These are phyloP conservation scores for Chaetogeoica ovagalla DNA, from an alignment of 2,888 invertebrate genomes.

Conservation along the genomic window DNA sequence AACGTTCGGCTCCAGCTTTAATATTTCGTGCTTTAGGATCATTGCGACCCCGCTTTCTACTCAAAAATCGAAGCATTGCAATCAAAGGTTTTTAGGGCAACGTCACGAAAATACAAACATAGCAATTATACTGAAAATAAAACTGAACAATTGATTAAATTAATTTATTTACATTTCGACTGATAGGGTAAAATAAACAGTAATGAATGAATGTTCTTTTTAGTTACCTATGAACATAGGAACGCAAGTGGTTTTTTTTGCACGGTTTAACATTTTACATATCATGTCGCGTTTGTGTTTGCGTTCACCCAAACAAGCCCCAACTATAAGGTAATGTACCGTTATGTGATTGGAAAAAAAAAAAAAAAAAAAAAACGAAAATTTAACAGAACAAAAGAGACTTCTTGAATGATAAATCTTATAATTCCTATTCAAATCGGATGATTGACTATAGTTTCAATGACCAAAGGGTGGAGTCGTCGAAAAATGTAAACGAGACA, in stretches of 20 bases:
- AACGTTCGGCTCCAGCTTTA: slow-evolving; percentile 63
- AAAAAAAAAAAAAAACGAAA: slow-evolving; percentile 18
- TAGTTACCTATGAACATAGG: slow-evolving; percentile 22
- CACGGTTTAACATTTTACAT: slow-evolving; percentile 16
- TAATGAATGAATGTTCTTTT: not conserved
- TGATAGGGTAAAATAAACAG: slow-evolving; percentile 20
- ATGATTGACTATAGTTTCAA: not conserved
- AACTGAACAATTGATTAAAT: not conserved
- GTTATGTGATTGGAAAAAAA: slow-evolving; percentile 50
- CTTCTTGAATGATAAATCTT: not conserved
- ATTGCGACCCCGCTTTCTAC: slow-evolving; percentile 66
- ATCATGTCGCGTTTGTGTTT: slow-evolving; percentile 26
- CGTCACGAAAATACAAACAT: slow-evolving; percentile 24
- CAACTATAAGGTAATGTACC: slow-evolving; percentile 41
- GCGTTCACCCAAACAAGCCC: slow-evolving; percentile 50
- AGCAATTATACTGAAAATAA: slow-evolving; percentile 3
- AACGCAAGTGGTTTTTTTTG: slow-evolving; percentile 40
- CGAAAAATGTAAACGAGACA: slow-evolving; percentile 22
- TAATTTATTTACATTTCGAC: slow-evolving; percentile 4
- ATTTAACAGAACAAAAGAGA: not conserved
- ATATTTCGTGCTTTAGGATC: slow-evolving; percentile 62
- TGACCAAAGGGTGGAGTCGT: slow-evolving; percentile 16
- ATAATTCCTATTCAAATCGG: not conserved
- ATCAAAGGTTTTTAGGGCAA: not conserved
- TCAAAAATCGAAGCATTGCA: slow-evolving; percentile 79